Conservation (phyloP, 1,140 invertebrate genomes). For the Ladona fulva region DNA sequence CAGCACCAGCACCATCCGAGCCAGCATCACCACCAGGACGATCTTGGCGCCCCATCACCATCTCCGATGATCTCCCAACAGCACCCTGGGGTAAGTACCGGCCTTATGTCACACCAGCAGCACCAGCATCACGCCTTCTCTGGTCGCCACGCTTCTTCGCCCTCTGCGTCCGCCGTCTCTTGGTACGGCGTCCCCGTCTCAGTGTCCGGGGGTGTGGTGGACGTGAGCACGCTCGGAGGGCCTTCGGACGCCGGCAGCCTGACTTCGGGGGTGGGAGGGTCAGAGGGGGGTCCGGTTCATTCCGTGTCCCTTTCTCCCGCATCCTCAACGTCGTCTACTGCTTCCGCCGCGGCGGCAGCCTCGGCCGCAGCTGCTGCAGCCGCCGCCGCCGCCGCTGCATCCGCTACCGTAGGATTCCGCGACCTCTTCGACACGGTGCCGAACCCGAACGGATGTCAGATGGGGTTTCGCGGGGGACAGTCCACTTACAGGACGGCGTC, state of each 20-base stretch:
- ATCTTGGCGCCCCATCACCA: neutral
- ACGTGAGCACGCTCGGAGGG: neutral
- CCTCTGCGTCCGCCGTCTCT: neutral
- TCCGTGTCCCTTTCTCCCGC: neutral
- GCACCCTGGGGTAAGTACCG: neutral
- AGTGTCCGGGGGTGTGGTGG: neutral
- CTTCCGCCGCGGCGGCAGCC: neutral
- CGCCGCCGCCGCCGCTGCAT: neutral
- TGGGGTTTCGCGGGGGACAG: constrained; percentile 2
- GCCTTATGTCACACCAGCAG: neutral
- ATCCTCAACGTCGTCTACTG: neutral
- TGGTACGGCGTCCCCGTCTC: neutral
- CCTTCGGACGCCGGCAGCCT: neutral
- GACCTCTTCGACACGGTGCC: neutral
- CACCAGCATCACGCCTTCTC: neutral
- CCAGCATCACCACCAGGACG: neutral
- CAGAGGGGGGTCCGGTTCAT: neutral
- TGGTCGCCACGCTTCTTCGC: neutral
- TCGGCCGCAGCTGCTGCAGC: neutral
- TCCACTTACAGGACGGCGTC: neutral
- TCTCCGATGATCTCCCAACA: neutral
- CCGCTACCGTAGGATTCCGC: neutral
- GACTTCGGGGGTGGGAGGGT: neutral
- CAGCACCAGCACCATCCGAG: neutral
- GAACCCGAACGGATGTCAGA: constrained; percentile 12